Evolutionary conservation across 2,113 vertebrate species (phyloP), one percentile per base, ranked within the genome.

Genomic region (Pipra filicauda): DNA sequence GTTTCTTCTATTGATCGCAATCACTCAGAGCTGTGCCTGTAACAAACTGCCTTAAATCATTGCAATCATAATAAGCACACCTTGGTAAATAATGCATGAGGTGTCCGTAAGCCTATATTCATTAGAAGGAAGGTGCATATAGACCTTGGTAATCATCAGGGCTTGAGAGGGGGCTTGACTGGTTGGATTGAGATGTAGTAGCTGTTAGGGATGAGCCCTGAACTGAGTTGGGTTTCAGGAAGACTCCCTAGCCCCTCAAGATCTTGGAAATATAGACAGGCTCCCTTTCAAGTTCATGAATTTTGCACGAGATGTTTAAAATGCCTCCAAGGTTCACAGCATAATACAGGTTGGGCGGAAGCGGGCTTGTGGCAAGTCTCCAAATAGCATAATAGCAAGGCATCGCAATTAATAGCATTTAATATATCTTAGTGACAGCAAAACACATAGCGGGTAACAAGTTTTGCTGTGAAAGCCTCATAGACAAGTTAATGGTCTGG

Each of bases 41-140:
- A 94, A 97, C 95, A 97, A 97, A 97, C 95, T 93, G 95, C 94
- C 96, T 96, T 97, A 91, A 97, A 97, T 98, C 95, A 97, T 65
- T 96, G 95, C 95, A 96, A 95, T 93, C 91, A 97, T 93, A 96
- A 95, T 89, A 94, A 95, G 93, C 82, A 43, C 96, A 94, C 94
- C 93, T 96, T 89, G 94, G 96, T 97, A 95, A 98, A 97, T 96
- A 97, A 97, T 84, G 70, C 90, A 93, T 96, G 95, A 94, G 91
- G 64, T 26, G 48, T 82, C 89, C 65, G 5, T 76, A 91, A 94
- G 96, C 94, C 96, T 91, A 73, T 88, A 90, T 97, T 97, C 97
- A 96, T 96, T 95, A 97, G 93, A 22, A 92, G 75, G 82, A 89
- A 94, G 91, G 89, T 51, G 67, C 92, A 62, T 49, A 58, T 48